Percentiles rank a stretch among this genome's conserved stretches.
Conservation (phyloP, 2,797 vertebrate genomes). For the Brachymystax lenok region DNA sequence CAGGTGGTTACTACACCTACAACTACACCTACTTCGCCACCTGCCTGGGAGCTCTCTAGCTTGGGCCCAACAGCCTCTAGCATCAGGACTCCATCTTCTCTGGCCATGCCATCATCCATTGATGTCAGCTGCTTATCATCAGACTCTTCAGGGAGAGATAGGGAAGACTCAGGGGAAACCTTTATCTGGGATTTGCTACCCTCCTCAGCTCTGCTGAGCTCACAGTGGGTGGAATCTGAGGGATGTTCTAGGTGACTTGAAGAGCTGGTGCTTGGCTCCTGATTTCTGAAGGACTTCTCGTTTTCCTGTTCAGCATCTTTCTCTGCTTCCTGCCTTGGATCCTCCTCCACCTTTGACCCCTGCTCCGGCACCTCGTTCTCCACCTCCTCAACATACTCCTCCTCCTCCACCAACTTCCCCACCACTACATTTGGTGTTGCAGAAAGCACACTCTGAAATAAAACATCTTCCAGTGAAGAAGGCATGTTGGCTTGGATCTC, state of each 20-base stretch:
- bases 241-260: neutral
- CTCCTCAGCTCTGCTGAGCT: neutral
- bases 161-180: neutral
- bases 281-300: slow-evolving; percentile 1
- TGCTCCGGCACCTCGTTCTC: slow-evolving; percentile 4
- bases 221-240: neutral
- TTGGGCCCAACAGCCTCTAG: neutral
- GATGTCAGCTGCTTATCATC: neutral
- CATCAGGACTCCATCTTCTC: neutral
- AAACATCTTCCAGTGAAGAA: slow-evolving; percentile 14
- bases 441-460: slow-evolving; percentile 12
- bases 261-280: neutral
- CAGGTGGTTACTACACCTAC: slow-evolving; percentile 32
- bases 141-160: neutral
- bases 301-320: slow-evolving; percentile 7
- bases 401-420: neutral
- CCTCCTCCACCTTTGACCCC: slow-evolving; percentile 5
- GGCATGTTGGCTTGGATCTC: slow-evolving; percentile 26
- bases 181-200: neutral
- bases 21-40: slow-evolving; percentile 19
- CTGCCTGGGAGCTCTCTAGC: neutral
- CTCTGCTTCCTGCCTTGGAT: slow-evolving; percentile 4
- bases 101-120: neutral
- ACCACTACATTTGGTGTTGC: neutral
- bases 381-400: neutral